Base-by-base conservation (phyloP, 1,140 invertebrate genomes). In the Drosophila pseudoananassae region DNA sequence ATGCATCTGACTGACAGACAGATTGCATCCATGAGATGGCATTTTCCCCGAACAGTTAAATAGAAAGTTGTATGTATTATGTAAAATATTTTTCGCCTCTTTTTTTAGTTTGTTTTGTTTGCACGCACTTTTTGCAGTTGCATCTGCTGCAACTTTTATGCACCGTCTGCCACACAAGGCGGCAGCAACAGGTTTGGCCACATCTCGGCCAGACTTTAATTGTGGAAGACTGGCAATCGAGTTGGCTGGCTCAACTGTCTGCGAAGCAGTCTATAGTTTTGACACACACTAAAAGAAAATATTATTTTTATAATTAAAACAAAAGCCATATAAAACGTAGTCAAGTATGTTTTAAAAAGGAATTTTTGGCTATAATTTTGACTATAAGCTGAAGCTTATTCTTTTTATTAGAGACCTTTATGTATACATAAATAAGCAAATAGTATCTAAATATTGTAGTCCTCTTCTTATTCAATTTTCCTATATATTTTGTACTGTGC, bases 21-120 rank as follows among this genome's bases (percentile, higher is more conserved):
- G 17, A 49, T 7, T 45, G 69, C 63, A 69, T 70, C 64, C 52
- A 69, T 56, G 43, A 14, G 46, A 52, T 64, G 61, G 43, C 14
- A 17, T 12, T 58, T 43, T 66, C 36, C 15, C 58, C 55, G 59
- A 51, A 47, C 65, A 69, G 65, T 72, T 76, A 82, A 81, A 81
- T 73, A 81, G 78, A 81, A 81, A 81, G 78, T 81, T 81, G 54
- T 38, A 66, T 59, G 31, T 82, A 56, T 81, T 80, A 81, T 81
- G 78, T 81, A 81, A 81, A 81, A 76, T 71, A 53, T 72, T 14
- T 71, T 61, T 76, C 55, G 64, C 52, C 55, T 43, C 36, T 50
- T 59, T 65, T 43, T 10, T 36, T 36, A 12, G 3, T 36, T 36
- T 36, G 4, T 12, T 36, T 36, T 36, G 12, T 36, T 36, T 36